These are phyloP conservation scores for Sphenodon punctatus DNA, from an alignment of 2,797 vertebrate species.

Conservation along the genomic window DNA sequence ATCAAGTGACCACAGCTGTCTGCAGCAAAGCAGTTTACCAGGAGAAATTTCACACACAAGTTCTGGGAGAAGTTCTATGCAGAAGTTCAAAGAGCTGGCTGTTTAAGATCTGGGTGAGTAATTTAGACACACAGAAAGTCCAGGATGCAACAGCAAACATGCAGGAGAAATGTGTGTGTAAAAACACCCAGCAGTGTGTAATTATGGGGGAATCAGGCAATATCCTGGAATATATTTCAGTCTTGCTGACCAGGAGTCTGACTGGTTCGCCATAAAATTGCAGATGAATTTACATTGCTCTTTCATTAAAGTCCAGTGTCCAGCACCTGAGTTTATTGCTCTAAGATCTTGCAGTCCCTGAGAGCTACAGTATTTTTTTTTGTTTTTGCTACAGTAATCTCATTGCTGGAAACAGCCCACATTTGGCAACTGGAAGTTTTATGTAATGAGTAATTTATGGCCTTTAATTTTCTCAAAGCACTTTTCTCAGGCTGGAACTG, in stretches of 20 bases:
- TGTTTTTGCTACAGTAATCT: slow-evolving; percentile 48
- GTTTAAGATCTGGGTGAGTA: no score
- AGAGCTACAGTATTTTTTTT: slow-evolving; percentile 38
- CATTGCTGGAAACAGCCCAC: slow-evolving; percentile 37
- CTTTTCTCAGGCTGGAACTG: slow-evolving; percentile 46
- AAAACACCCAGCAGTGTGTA: no score
- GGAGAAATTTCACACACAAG: no score
- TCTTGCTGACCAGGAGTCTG: slow-evolving; percentile 53
- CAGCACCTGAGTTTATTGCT: no score
- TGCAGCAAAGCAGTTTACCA: no score
- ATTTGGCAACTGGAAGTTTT: slow-evolving; percentile 51
- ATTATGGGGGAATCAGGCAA: slow-evolving; percentile 52
- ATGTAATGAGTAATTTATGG: slow-evolving; percentile 67
- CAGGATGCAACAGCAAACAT: no score
- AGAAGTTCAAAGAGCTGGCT: no score
- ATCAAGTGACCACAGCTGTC: no score
- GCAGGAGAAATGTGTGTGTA: no score
- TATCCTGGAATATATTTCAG: slow-evolving; percentile 47
- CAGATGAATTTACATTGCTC: slow-evolving; percentile 45
- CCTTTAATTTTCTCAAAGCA: slow-evolving; percentile 49
- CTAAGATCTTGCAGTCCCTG: slow-evolving; percentile 7
- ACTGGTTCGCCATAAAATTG: slow-evolving; percentile 30
- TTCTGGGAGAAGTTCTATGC: no score
- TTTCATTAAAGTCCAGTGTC: slow-evolving; percentile 55
- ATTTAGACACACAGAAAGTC: no score